Conservation (phyloP, 2,113 vertebrate genomes). For the Gallinago undulata region DNA sequence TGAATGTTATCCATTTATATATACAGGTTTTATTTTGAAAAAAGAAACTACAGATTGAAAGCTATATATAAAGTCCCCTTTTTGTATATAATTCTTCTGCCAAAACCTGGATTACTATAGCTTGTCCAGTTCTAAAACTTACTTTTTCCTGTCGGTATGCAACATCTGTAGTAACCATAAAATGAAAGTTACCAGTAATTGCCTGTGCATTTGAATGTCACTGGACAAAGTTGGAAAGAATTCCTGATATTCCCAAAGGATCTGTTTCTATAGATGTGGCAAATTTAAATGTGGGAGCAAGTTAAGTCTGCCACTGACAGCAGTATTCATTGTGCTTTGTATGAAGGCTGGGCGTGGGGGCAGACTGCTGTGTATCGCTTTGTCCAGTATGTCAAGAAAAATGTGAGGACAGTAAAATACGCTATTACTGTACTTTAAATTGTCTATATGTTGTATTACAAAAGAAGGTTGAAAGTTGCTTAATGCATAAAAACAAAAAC, state of each 20-base stretch:
- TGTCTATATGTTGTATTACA: slow-evolving; percentile 52
- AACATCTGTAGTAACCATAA: slow-evolving; percentile 7
- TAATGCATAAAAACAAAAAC: slow-evolving; percentile 53
- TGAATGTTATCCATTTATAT: slow-evolving; percentile 45
- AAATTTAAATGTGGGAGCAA: background rate
- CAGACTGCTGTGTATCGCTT: background rate
- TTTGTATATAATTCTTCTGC: slow-evolving; percentile 32
- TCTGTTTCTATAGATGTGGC: background rate
- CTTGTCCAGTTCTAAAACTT: slow-evolving; percentile 58
- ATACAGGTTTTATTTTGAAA: slow-evolving; percentile 58
- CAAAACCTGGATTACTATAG: slow-evolving; percentile 13
- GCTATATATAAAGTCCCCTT: slow-evolving; percentile 15
- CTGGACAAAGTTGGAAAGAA: slow-evolving; percentile 12
- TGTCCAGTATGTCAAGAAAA: slow-evolving; percentile 45
- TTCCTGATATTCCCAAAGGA: background rate
- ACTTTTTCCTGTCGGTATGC: background rate
- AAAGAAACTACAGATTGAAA: slow-evolving; percentile 32
- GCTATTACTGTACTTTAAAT: slow-evolving; percentile 52
- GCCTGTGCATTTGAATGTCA: slow-evolving; percentile 33
- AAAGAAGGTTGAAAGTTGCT: slow-evolving; percentile 47
- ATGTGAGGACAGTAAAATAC: slow-evolving; percentile 50
- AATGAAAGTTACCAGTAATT: background rate
- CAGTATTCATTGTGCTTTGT: background rate
- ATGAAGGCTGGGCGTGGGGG: background rate
- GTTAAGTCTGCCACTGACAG: background rate